Evolutionary conservation across 2,113 vertebrate species (phyloP), one percentile per base, ranked within the genome.

Genomic region (Chloroceryle aenea): DNA sequence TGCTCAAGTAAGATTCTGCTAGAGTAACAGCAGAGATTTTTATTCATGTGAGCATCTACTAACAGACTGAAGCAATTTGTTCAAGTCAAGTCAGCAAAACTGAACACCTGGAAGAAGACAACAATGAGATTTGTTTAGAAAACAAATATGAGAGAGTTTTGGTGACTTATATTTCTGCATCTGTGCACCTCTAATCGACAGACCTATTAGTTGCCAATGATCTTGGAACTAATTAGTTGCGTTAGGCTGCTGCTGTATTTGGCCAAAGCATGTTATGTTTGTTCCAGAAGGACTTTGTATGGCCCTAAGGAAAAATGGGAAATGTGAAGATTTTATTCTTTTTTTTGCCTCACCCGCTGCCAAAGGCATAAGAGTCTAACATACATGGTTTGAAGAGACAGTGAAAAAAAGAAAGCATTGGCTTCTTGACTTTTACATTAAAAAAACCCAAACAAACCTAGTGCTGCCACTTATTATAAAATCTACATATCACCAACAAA

Each of bases 81-180:
- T 96, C 94, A 91, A 96, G 87, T 94, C 90, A 96, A 95, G 62
- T 68, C 83, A 94, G 87, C 72, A 83, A 95, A 50, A 95, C 85
- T 62, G 63, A 95, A 64, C 82, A 96, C 85, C 89, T 97, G 90
- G 87, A 96, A 34, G 19, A 93, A 80, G 64, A 53, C 73, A 93
- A 62, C 83, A 77, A 59, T 42, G 75, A 95, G 74, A 90, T 85
- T 64, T 76, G 25, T 61, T n/a, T 83, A 59, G 87, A 83, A 96
- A 94, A 94, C 25, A 89, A 95, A 66, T 53, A 67, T 5, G 64
- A 42, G 50, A 45, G 5, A 36, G 5, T 82, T 82, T 87, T 72
- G 29, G 25, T 66, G 63, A 52, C 12, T 76, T 22, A 20, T 42
- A 74, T 30, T 83, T 50, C 36, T 85, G 53, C 76, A 87, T 87